Evolutionary conservation across 1,140 invertebrate genomes (phyloP), one percentile per base, ranked within the genome.

Genomic region (Penaeus japonicus): DNA sequence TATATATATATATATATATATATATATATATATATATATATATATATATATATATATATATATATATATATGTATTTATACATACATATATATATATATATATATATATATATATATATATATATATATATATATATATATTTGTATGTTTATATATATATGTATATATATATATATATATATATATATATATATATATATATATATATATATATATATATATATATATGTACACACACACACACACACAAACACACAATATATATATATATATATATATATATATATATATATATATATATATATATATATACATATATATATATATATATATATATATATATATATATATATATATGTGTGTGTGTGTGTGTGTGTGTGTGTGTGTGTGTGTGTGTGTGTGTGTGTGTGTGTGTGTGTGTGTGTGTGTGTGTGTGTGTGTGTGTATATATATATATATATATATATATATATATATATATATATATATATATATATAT

Each of bases 41-140:
- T 70, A 70, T 70, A 70, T 70, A 70, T 70, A 70, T 70, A 70
- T 70, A 70, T 70, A 70, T 70, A 70, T 70, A 70, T 70, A 70
- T 70, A 70, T 70, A 70, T 70, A 70, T 70, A 70, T 70, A 70
- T 70, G 24, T 70, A 70, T 70, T n/a, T 70, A 70, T 27, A 27
- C 2, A 70, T 70, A 27, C 24, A 70, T 27, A 27, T 70, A 70
- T 70, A 70, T 27, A 70, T 70, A 2, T 70, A 70, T 70, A 27
- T 70, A 70, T 22, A 70, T 70, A 70, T 70, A 70, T 70, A 24
- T 70, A 70, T 70, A 70, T 70, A 70, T 27, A 70, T 70, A 70
- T 70, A 70, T 70, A n/a, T 70, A 70, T 12, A 20, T 12, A 27
- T 70, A 70, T 70, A 70, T 70, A 70, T 70, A 30, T 70, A n/a